Base-by-base conservation (phyloP, 1,140 invertebrate species). In the Atta colombica region DNA sequence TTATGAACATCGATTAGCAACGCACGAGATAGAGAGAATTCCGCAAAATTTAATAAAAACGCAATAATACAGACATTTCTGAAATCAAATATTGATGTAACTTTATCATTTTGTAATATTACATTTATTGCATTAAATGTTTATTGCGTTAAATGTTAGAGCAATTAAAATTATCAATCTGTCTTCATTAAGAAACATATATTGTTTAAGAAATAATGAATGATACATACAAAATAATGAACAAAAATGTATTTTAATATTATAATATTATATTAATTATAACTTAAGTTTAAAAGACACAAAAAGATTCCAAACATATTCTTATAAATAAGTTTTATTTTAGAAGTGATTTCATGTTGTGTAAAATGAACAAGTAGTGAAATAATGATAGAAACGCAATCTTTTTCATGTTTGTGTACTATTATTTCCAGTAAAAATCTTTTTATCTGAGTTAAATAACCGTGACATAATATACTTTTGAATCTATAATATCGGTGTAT, bases 131-230 rank as follows among this genome's bases (percentile, higher is more conserved):
- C 85, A 10, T 74, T 77, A 89, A 21, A 65, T 51, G 16, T 89
- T 89, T 84, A 89, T 89, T 90, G 58, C 28, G 28, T 53, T 49
- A 89, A 72, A 84, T 78, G 84, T 69, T 51, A 80, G 65, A 78
- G 72, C 39, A 81, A 89, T 81, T 90, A 89, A 89, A 85, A 49
- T 61, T 49, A 77, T 60, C 10, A 45, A 77, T 74, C 60, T 51
- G 25, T 66, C 18, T 28, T 60, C n/a, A 86, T 28, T 68, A 74
- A 82, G 49, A 25, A 69, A 77, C 21, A 89, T 58, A 65, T n/a
- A 21, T 66, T 55, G 39, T 55, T 66, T 51, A 39, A 89, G 80
- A 45, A 78, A 84, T 53, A 14, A 35, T 69, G 1, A 10, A 18
- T 61, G 21, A 66, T 74, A 31, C 28, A 31, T 51, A 39, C 87